These are phyloP conservation scores for Vultur gryphus DNA, from an alignment of 2,797 vertebrate species.

Conservation along the genomic window DNA sequence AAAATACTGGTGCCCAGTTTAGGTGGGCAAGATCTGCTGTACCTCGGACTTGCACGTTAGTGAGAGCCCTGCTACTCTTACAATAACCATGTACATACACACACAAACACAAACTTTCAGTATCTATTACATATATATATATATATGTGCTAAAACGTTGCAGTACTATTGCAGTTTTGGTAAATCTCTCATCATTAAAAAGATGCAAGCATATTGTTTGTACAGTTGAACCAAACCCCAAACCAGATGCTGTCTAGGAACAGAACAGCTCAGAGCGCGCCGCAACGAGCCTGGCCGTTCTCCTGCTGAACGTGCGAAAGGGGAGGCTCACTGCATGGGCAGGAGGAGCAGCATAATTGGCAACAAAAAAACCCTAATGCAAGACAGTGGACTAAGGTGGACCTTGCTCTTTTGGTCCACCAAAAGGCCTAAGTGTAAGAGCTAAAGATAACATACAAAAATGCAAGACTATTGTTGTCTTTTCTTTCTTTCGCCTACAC, in stretches of 20 bases:
- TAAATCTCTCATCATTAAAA: neutral
- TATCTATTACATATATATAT: too few species aligned
- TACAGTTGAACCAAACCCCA: neutral
- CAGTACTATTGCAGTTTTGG: neutral
- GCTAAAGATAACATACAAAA: neutral
- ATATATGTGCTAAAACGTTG: neutral
- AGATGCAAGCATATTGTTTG: neutral
- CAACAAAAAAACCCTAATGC: neutral
- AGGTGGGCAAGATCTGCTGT: neutral
- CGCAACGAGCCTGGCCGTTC: neutral
- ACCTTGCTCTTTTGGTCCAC: neutral
- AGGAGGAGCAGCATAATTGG: neutral
- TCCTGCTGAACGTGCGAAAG: neutral
- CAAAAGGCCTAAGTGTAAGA: neutral
- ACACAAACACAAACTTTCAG: neutral
- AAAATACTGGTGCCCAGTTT: neutral
- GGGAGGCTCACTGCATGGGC: neutral
- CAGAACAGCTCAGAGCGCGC: neutral
- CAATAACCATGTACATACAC: too few species aligned
- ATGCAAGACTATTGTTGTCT: rapidly evolving
- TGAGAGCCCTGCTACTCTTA: neutral
- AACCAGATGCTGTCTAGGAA: neutral
- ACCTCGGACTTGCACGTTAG: neutral
- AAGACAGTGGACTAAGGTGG: neutral
- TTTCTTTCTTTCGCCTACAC: neutral